These are phyloP conservation scores for Caenorhabditis tropicalis DNA, from an alignment of 1,140 invertebrate genomes.

Conservation along the genomic window DNA sequence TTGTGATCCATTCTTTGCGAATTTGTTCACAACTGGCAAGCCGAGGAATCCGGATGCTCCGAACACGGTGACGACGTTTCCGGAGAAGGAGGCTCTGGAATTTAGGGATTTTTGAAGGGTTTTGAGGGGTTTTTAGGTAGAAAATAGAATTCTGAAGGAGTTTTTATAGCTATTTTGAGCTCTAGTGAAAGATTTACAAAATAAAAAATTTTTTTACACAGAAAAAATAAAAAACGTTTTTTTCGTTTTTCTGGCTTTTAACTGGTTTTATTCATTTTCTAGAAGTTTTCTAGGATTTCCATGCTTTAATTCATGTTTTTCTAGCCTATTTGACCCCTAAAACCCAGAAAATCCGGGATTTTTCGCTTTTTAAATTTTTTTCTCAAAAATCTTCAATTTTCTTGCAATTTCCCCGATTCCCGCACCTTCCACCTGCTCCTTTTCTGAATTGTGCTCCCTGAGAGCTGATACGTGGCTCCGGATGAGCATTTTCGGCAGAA, in stretches of 20 bases:
- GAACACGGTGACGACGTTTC: conserved; percentile 95
- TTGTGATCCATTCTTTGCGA: conserved; percentile 79
- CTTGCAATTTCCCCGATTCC: background rate
- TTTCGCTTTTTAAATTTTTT: background rate
- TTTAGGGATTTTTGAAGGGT: background rate
- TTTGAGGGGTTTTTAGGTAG: background rate
- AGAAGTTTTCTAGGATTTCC: no score
- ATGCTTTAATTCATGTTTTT: no score
- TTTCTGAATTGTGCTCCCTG: conserved; percentile 58
- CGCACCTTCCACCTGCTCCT: conserved; percentile 54
- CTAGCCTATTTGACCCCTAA: no score
- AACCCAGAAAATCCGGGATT: background rate
- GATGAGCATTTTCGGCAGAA: conserved; percentile 43
- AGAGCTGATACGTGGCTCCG: conserved; percentile 56
- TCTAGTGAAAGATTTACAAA: no score
- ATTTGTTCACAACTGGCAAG: conserved; percentile 82
- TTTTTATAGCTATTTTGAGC: no score
- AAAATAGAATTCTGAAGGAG: background rate
- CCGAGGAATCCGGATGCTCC: conserved; percentile 89
- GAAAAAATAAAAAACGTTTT: no score
- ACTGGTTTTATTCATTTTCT: no score
- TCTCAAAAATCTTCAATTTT: background rate
- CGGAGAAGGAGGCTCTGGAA: conserved; percentile 90
- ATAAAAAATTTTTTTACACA: no score
- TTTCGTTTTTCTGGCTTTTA: background rate